Evolutionary conservation across 2,888 invertebrate genomes (phyloP).

Genomic region (Eutolmus rufibarbis): DNA sequence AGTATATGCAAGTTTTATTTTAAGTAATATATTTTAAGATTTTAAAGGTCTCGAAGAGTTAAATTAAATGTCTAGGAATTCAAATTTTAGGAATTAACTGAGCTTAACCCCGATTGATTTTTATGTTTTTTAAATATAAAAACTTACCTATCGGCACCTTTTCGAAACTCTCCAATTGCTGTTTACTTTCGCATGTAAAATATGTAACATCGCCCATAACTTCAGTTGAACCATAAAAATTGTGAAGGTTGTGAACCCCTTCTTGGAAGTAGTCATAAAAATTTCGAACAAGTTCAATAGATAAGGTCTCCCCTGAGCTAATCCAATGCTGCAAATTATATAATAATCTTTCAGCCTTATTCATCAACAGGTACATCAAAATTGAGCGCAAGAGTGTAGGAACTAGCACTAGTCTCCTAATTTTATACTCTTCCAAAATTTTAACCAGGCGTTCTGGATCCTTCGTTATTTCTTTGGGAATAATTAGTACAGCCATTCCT

Average conservation of each 20-base stretch:
- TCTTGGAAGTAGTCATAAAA: slow-evolving; percentile 80
- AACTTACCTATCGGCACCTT: slow-evolving; percentile 83
- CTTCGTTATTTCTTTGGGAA: slow-evolving; percentile 76
- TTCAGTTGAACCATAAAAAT: slow-evolving; percentile 92
- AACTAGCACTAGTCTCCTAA: slow-evolving; percentile 82
- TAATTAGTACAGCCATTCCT: slow-evolving; percentile 72
- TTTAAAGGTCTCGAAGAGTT: too few relatives aligned
- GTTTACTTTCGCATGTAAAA: slow-evolving; percentile 69
- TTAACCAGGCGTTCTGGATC: slow-evolving; percentile 79
- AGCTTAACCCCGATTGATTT: too few relatives aligned
- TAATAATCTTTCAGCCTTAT: slow-evolving; percentile 67
- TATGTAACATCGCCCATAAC: slow-evolving; percentile 91
- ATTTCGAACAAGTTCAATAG: slow-evolving; percentile 73
- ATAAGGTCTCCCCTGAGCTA: slow-evolving; percentile 85
- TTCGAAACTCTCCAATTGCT: slow-evolving; percentile 69
- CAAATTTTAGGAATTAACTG: too few relatives aligned
- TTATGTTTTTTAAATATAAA: neutral
- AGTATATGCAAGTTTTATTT: too few relatives aligned
- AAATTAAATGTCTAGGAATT: too few relatives aligned
- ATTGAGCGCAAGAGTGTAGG: slow-evolving; percentile 83
- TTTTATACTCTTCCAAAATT: slow-evolving; percentile 74
- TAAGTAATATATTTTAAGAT: too few relatives aligned
- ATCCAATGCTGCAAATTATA: slow-evolving; percentile 77
- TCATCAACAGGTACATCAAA: slow-evolving; percentile 75
- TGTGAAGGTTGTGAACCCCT: slow-evolving; percentile 74